These are phyloP conservation scores for Acutogordius australiensis DNA, from an alignment of 2,888 invertebrate species.

Conservation along the genomic window DNA sequence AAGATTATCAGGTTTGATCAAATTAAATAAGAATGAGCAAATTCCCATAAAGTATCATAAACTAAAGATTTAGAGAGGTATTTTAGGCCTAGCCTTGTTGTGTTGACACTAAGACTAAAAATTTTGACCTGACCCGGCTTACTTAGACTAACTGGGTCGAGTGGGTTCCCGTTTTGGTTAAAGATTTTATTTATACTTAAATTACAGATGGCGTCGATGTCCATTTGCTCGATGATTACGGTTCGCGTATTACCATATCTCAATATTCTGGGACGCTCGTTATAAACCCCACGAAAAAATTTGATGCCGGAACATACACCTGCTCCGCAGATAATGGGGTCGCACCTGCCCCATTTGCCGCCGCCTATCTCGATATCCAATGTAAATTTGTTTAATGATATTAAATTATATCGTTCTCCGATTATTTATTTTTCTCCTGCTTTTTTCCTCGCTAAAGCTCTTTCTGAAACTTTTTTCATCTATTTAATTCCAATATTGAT, in stretches of 20 bases:
- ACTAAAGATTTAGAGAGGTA: too few species aligned
- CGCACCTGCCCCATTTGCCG: background rate
- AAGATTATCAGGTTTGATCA: background rate
- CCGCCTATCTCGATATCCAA: conserved; percentile 5
- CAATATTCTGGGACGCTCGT: background rate
- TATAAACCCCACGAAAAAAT: conserved; percentile 6
- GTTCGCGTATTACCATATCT: background rate
- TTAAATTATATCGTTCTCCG: background rate
- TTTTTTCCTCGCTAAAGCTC: background rate
- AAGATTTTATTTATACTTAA: background rate
- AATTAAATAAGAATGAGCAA: background rate
- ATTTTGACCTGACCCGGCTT: too few species aligned
- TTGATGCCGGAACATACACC: background rate
- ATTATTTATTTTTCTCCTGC: background rate
- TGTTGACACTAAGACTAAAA: too few species aligned
- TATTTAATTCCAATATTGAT: too few species aligned
- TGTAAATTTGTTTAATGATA: background rate
- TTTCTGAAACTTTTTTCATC: background rate
- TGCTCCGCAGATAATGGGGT: background rate
- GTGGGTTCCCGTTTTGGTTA: background rate
- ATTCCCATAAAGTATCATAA: too few species aligned
- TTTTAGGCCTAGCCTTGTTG: too few species aligned
- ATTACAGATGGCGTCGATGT: background rate
- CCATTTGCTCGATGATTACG: background rate
- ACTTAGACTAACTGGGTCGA: too few species aligned